phyloP scores from a whole-genome alignment of 2,888 invertebrate genomes.

The Tachina grossa region DNA sequence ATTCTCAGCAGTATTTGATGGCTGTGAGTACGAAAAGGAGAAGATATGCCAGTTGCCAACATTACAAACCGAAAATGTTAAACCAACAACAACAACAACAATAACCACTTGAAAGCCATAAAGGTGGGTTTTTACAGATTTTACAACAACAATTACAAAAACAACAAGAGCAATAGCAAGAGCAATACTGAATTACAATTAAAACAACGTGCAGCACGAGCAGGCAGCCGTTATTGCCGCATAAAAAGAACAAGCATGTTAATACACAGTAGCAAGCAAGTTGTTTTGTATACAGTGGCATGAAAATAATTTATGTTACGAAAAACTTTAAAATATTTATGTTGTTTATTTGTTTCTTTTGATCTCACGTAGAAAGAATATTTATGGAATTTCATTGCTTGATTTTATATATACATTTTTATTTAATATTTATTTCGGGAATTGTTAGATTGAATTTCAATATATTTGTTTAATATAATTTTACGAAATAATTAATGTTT shows the following conservation, averaged over 20 bases:
- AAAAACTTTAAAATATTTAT: too few species aligned
- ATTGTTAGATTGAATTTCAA: too few species aligned
- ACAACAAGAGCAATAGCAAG: conserved; percentile 26
- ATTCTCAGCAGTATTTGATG: conserved; percentile 40
- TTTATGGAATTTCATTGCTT: too few species aligned
- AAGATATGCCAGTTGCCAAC: conserved; percentile 33
- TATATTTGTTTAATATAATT: too few species aligned
- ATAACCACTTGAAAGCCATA: conserved; percentile 63
- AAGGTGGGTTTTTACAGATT: conserved; percentile 66
- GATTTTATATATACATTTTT: too few species aligned
- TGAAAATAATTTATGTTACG: too few species aligned
- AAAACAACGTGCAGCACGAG: conserved; percentile 33
- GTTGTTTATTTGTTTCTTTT: too few species aligned
- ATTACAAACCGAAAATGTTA: conserved; percentile 49
- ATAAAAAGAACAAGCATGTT: conserved; percentile 33
- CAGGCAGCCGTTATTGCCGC: conserved; percentile 35
- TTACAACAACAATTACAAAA: conserved; percentile 47
- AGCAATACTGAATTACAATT: conserved; percentile 30
- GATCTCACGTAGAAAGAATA: too few species aligned
- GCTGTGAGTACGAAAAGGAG: not conserved
- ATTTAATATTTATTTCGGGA: too few species aligned
- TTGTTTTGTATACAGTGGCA: not conserved
- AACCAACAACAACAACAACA: conserved; percentile 51
- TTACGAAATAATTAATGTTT: too few species aligned
- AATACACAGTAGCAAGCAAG: conserved; percentile 13